Evolutionary conservation across 2,888 invertebrate species (phyloP), one percentile per base, ranked within the genome.

Genomic region (Lomographa bimaculata): DNA sequence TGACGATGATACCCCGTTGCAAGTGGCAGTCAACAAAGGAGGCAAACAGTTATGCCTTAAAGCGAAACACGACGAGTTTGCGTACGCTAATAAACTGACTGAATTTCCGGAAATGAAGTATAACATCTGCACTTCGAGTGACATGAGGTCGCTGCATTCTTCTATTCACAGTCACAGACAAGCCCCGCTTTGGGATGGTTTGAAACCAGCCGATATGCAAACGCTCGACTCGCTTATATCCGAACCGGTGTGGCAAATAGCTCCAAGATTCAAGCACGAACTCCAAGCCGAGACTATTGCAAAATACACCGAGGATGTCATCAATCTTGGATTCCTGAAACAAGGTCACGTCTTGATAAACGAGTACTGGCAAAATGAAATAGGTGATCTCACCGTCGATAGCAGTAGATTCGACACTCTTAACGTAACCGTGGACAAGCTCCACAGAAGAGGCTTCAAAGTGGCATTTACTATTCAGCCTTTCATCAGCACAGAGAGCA

Each of bases 401-500:
- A 84, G 85, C 0, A 87, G 82, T 12, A 87, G 96, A 40, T 98
- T 98, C 67, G 93, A 94, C 25, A 94, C 93, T 0, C 90, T 96
- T 54, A 93, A 94, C 38, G 92, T 93, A 39, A 95, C 95, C 1
- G 93, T 97, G 3, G 93, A 95, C 56, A 94, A 95, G 32, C 90
- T 97, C 18, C 94, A 94, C 50, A 90, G 97, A 16, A 89, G 96
- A 49, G 97, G 97, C 0, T 98, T 97, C 52, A 92, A 95, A 63
- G 94, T 98, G 6, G 95, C 95, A 0, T 93, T 98, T 52, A 94
- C 96, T n/a, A 92, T 97, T 0, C 97, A 97, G 65, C 97, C 98
- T 0, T 98, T 96, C 69, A 94, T 97, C 16, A 94, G 95, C 32
- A 96, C 96, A 0, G 96, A 96, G 60, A 96, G 97, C 50, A 82